Percentiles rank a stretch among this genome's conserved stretches.
Evolutionary conservation across 2,888 invertebrate species (phyloP).

Genomic region (Toxonevra muliebris): DNA sequence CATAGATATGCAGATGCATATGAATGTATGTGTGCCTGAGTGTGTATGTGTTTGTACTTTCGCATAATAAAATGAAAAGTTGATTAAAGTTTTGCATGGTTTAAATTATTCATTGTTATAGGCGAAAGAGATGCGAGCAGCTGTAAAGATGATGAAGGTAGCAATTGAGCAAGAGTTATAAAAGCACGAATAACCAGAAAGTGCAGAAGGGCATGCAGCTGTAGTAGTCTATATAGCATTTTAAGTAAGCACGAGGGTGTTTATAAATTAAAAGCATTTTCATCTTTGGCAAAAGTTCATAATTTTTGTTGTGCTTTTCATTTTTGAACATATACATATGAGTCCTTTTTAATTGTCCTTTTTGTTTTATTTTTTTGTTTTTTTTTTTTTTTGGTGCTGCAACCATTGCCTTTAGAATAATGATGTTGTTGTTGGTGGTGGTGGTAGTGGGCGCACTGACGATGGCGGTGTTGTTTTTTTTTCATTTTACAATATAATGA

Average conservation of each 20-base stretch:
- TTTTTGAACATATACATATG: conserved; percentile 9
- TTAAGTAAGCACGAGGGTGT: conserved; percentile 26
- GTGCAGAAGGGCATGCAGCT: neutral
- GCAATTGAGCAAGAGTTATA: too few species aligned
- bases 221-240: neutral
- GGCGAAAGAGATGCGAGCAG: conserved; percentile 3
- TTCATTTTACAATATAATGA: conserved; percentile 22
- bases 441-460: too few species aligned
- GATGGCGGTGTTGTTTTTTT: too few species aligned
- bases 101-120: conserved; percentile 47
- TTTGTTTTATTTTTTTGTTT: too few species aligned
- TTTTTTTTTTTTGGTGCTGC: neutral
- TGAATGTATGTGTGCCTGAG: neutral
- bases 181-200: neutral
- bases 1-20: neutral
- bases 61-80: conserved; percentile 40
- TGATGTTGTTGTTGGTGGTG: too few species aligned
- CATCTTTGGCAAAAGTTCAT: conserved; percentile 52
- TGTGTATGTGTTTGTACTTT: conserved; percentile 1
- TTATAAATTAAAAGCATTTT: conserved; percentile 56
- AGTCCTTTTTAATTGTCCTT: conserved; percentile 13
- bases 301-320: conserved; percentile 48
- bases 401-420: too few species aligned
- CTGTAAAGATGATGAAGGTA: neutral
- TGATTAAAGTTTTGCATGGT: conserved; percentile 41